These are phyloP conservation scores for Anguilla marmorata DNA, from an alignment of 2,797 vertebrate genomes.

Conservation along the genomic window DNA sequence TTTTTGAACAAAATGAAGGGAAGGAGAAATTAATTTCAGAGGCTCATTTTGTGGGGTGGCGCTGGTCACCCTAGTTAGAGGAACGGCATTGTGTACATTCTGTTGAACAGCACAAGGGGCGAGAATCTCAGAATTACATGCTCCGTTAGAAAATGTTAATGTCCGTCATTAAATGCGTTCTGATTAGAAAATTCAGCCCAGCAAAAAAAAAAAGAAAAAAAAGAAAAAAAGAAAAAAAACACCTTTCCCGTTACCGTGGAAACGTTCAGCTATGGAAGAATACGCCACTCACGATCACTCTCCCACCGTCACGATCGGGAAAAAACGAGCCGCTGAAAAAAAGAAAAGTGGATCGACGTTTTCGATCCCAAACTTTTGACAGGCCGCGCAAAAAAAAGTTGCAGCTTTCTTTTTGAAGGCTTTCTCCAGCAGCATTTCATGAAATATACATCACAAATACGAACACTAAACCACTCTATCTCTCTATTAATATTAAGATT, in stretches of 20 bases:
- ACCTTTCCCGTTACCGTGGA: neutral
- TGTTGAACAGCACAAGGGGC: neutral
- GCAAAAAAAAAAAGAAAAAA: neutral
- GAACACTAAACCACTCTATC: conserved; percentile 19
- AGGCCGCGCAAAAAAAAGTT: neutral
- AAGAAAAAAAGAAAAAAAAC: neutral
- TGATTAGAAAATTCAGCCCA: neutral
- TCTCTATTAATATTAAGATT: conserved; percentile 36
- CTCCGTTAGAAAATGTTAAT: neutral
- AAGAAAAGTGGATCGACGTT: neutral
- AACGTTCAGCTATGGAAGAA: neutral
- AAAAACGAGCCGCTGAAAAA: neutral
- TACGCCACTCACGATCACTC: neutral
- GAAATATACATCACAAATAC: conserved; percentile 29
- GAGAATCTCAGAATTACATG: neutral
- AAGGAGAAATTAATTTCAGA: conserved; percentile 5
- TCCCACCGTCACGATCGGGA: neutral
- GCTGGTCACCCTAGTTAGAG: neutral
- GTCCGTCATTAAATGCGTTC: neutral
- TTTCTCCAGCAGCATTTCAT: conserved; percentile 17
- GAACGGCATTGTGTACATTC: neutral
- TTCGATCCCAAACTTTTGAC: neutral
- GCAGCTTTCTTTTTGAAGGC: conserved; percentile 12
- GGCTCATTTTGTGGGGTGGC: neutral
- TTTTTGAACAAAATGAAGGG: neutral